Percentiles rank a stretch among this genome's conserved stretches.
phyloP scores from a whole-genome alignment of 2,888 invertebrate species.

The Parnassius smintheus region DNA sequence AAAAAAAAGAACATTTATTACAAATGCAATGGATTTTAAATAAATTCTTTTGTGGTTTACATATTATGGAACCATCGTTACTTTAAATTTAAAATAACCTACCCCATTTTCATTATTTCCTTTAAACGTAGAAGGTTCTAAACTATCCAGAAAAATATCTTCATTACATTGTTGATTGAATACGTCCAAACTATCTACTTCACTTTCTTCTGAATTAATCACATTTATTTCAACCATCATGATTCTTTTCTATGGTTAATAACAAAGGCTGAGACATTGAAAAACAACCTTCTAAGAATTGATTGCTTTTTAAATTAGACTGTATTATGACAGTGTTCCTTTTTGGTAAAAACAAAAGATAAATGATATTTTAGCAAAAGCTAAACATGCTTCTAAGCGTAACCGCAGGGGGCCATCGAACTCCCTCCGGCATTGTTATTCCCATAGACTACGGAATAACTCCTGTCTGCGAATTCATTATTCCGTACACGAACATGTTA shows the following conservation, averaged over 20 bases:
- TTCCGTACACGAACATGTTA: slow-evolving; percentile 61
- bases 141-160: slow-evolving; percentile 67
- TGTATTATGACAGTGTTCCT: slow-evolving; percentile 11
- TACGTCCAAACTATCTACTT: slow-evolving; percentile 68
- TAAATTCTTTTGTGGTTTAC: not conserved
- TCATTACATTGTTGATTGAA: slow-evolving; percentile 48
- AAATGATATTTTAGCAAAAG: slow-evolving; percentile 24
- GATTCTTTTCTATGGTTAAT: not conserved
- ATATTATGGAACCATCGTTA: not conserved
- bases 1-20: no score
- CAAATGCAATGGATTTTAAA: no score
- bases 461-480: slow-evolving; percentile 56
- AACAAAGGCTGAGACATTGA: slow-evolving; percentile 3
- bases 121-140: slow-evolving; percentile 59
- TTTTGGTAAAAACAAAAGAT: slow-evolving; percentile 20
- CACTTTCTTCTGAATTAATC: slow-evolving; percentile 63
- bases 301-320: slow-evolving; percentile 4
- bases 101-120: slow-evolving; percentile 59
- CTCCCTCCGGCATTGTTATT: slow-evolving; percentile 68
- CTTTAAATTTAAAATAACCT: slow-evolving; percentile 31
- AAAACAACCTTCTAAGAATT: not conserved
- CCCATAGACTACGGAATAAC: slow-evolving; percentile 65
- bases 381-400: slow-evolving; percentile 46
- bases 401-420: slow-evolving; percentile 69
- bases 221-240: slow-evolving; percentile 61